These are phyloP conservation scores for Gymnocephalus cernua DNA, from an alignment of 2,113 vertebrate genomes.

Conservation along the genomic window DNA sequence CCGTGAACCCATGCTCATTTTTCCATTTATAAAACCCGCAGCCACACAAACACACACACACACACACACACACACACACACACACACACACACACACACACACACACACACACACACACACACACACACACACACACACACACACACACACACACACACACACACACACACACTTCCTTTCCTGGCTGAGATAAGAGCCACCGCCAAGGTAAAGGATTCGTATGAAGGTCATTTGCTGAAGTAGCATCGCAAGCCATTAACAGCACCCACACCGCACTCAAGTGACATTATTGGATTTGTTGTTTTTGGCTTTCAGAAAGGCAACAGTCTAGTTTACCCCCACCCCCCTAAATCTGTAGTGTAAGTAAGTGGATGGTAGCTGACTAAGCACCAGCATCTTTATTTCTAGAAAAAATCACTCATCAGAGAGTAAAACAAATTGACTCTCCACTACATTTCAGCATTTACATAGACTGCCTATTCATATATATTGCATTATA, in stretches of 20 bases:
- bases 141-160: constrained; percentile 9
- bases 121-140: constrained; percentile 20
- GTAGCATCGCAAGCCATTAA: constrained; percentile 24
- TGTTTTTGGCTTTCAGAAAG: constrained; percentile 49
- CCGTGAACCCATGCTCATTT: neutral
- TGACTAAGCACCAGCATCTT: constrained; percentile 39
- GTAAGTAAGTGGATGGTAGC: constrained; percentile 43
- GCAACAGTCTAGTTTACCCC: constrained; percentile 12
- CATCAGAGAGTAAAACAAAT: constrained; percentile 37
- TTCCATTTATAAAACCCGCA: constrained; percentile 1
- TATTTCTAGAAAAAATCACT: constrained; percentile 16
- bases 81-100: constrained; percentile 13
- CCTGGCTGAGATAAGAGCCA: constrained; percentile 7
- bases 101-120: constrained; percentile 6
- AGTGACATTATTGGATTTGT: constrained; percentile 67
- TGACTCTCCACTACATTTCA: too few relatives aligned
- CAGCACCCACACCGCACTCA: constrained; percentile 28
- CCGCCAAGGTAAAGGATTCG: neutral
- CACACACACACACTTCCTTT: constrained; percentile 9
- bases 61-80: neutral
- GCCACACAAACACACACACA: constrained; percentile 19
- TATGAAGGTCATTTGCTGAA: constrained; percentile 44
- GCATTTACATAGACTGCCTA: too few relatives aligned
- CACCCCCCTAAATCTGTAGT: constrained; percentile 1
- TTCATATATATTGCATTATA: too few relatives aligned